Evolutionary conservation across 2,113 vertebrate genomes (phyloP), one percentile per base, ranked within the genome.

Genomic region (Ornithorhynchus anatinus): DNA sequence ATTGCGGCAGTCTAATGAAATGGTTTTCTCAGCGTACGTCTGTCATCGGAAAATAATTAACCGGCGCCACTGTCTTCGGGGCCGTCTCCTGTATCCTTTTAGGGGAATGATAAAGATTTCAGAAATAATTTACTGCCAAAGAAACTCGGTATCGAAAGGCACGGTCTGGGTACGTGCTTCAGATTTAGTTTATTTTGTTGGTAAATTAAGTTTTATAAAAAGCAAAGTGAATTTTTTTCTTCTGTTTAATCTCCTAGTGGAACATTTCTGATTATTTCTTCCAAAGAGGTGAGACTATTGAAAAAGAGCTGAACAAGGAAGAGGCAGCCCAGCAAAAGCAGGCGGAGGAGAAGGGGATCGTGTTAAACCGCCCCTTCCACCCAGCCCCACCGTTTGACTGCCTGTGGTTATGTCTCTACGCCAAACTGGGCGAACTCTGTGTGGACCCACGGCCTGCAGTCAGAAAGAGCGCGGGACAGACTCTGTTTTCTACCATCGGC

Each of bases 211-310:
- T 51, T 33, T 7, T 42, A 3, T 63, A 11, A 68, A 40, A n/a
- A n/a, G n/a, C 79, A 40, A 74, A 67, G 14, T 54, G 12, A 33
- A 53, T n/a, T 73, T 10, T 12, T 56, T 65, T 60, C 77, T 66
- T 77, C 17, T 79, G 57, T 36, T 57, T 87, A 89, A 37, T 69
- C 73, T 89, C 89, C 37, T 88, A 99, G 98, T 99, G 98, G 98
- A 99, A 99, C 90, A 99, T 99, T 92, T 99, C 98, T 0, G 98
- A 99, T 89, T 98, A 99, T 90, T 99, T 99, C 92, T 99, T 98
- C 88, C 97, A 99, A 95, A 93, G 98, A 88, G 96, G 97, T 10
- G 98, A 99, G 79, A 91, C 91, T 72, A 99, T 99, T 91, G 98
- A 96, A 59, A 95, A 95, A 68, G 98, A 99, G 69, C 76, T 99